phyloP scores from a whole-genome alignment of 2,888 invertebrate genomes.

The Pardosa pseudoannulata region DNA sequence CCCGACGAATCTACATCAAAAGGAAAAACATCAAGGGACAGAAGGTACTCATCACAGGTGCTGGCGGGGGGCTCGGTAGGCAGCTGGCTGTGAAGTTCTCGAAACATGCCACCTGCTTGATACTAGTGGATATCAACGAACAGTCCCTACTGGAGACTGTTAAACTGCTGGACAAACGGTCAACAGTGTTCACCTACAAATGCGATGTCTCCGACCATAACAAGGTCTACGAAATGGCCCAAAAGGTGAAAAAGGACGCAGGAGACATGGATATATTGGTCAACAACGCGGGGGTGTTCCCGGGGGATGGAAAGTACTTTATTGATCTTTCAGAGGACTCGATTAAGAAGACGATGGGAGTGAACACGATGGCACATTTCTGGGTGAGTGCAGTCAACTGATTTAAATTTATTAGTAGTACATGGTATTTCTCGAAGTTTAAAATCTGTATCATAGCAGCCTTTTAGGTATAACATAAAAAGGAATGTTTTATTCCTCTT shows the following conservation, averaged over 20 bases:
- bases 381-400: too few species aligned
- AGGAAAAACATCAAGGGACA: conserved; percentile 37
- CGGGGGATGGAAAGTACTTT: conserved; percentile 86
- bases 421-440: too few species aligned
- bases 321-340: conserved; percentile 90
- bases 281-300: conserved; percentile 96
- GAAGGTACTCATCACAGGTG: conserved; percentile 32
- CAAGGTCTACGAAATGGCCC: conserved; percentile 87
- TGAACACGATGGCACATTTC: conserved; percentile 92
- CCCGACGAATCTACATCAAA: not conserved
- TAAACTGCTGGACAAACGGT: conserved; percentile 14
- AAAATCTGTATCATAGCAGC: too few species aligned
- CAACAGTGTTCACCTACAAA: too few species aligned
- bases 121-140: conserved; percentile 32
- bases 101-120: not conserved
- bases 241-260: conserved; percentile 85
- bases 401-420: too few species aligned
- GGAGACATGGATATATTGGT: conserved; percentile 90
- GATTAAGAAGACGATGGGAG: conserved; percentile 91
- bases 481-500: too few species aligned
- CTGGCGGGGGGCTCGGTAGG: conserved; percentile 54
- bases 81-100: conserved; percentile 43
- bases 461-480: too few species aligned
- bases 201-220: conserved; percentile 89
- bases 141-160: conserved; percentile 23